Evolutionary conservation across 1,140 invertebrate species (phyloP), one percentile per base, ranked within the genome.

Genomic region (Drosophila murphyi): DNA sequence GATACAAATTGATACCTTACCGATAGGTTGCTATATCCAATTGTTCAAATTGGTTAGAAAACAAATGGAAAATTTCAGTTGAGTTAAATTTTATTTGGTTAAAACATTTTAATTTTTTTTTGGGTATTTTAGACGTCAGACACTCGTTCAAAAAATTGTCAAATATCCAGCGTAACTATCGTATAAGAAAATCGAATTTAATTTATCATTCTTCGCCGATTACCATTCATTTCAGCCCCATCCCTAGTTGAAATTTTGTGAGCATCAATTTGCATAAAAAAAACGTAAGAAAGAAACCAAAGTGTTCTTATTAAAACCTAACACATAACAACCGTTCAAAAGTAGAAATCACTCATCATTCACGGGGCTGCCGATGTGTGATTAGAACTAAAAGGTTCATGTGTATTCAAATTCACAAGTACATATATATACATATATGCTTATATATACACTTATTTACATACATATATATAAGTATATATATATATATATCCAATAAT

Each of bases 261-360:
- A 73, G 71, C 71, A 69, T 73, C 71, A 69, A 74, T 61, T 70
- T 74, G 65, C 52, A 62, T 62, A 64, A 60, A 70, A 52, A 74
- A 74, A 74, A 70, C 65, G 72, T 74, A 74, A 74, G 72, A 61
- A 69, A 43, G 10, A 43, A 59, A 62, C 48, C 12, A 43, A 12
- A 69, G 57, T 62, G 65, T 55, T 55, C 5, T 34, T 34, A 35
- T 50, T 51, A 62, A 50, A 61, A 35, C 20, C 4, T 1, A 20
- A 20, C 20, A 60, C n/a, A 61, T 35, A 55, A 52, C 47, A 69
- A 61, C 39, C 47, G 34, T 48, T 39, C 6, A 60, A 56, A 41
- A 62, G 7, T 32, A 50, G 8, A 8, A 32, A 35, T 31, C 62
- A 57, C 28, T 5, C 12, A 47, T 57, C 12, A 12, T 20, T 39